phyloP scores from a whole-genome alignment of 2,888 invertebrate species.

The Nomada hirtipes region DNA sequence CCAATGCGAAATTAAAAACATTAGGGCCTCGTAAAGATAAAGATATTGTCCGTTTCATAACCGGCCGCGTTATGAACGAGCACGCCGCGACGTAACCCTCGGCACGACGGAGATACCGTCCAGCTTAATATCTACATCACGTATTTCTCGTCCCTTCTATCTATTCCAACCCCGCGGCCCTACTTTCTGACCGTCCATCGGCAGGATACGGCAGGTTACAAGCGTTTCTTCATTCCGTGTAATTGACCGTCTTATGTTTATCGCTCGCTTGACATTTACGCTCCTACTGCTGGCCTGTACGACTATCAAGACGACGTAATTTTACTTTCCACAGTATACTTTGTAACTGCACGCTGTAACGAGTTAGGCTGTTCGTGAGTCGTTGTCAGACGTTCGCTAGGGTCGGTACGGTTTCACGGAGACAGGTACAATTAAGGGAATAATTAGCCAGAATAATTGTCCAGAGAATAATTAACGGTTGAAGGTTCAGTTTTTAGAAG shows the following conservation, averaged over 20 bases:
- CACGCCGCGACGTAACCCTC: slow-evolving; percentile 51
- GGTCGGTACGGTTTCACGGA: no score
- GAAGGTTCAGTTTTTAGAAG: no score
- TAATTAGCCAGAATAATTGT: no score
- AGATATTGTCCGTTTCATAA: slow-evolving; percentile 71
- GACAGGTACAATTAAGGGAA: background rate
- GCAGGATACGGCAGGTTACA: slow-evolving; percentile 23
- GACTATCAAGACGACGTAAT: slow-evolving; percentile 4
- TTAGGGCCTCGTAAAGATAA: slow-evolving; percentile 79
- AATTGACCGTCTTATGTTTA: slow-evolving; percentile 64
- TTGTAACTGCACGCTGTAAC: background rate
- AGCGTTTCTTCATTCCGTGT: slow-evolving; percentile 50
- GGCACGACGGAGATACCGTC: slow-evolving; percentile 32
- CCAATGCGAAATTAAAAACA: slow-evolving; percentile 79
- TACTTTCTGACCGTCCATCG: slow-evolving; percentile 2
- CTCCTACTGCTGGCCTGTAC: background rate
- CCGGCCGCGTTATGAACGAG: slow-evolving; percentile 61
- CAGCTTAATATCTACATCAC: slow-evolving; percentile 67
- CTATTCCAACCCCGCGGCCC: slow-evolving; percentile 20
- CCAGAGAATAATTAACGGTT: no score
- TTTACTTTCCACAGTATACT: background rate
- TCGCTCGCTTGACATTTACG: slow-evolving; percentile 34
- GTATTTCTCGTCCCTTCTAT: slow-evolving; percentile 60
- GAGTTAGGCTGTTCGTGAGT: no score
- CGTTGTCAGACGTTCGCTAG: no score